A percentile compares a stretch with the other conserved stretches of the same genome.
Conservation (phyloP, 2,888 invertebrate species). For the Omphaloscelis lunosa region DNA sequence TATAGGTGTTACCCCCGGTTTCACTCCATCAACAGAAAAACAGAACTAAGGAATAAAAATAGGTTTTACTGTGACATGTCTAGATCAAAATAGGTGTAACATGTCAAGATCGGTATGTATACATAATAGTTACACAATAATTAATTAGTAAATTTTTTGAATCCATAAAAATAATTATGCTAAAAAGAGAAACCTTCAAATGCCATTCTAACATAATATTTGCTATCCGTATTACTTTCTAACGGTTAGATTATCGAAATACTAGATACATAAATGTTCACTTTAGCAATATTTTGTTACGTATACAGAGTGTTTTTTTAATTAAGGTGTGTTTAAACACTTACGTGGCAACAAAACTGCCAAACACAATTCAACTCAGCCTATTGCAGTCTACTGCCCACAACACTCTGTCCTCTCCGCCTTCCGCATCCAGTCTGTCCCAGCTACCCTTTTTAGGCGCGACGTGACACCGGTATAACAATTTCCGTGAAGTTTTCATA, state of each 20-base stretch:
- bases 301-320: constrained; percentile 4
- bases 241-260: constrained; percentile 28
- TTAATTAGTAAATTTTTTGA: constrained; percentile 24
- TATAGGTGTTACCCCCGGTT: background rate
- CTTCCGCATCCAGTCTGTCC: background rate
- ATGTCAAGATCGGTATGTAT: background rate
- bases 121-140: constrained; percentile 32
- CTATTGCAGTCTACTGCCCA: background rate
- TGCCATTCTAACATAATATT: constrained; percentile 40
- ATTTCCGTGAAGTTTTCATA: no score
- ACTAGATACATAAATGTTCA: constrained; percentile 20
- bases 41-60: no score
- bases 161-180: constrained; percentile 40
- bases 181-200: constrained; percentile 54
- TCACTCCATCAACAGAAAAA: background rate
- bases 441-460: background rate
- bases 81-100: no score
- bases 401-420: background rate
- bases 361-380: background rate
- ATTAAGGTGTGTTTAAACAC: background rate
- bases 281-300: constrained; percentile 22
- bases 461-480: no score
- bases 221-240: constrained; percentile 55
- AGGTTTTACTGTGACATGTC: no score
- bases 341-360: background rate